Base-by-base conservation (phyloP, 2,113 vertebrate species). In the Lichenostomus cassidix region DNA sequence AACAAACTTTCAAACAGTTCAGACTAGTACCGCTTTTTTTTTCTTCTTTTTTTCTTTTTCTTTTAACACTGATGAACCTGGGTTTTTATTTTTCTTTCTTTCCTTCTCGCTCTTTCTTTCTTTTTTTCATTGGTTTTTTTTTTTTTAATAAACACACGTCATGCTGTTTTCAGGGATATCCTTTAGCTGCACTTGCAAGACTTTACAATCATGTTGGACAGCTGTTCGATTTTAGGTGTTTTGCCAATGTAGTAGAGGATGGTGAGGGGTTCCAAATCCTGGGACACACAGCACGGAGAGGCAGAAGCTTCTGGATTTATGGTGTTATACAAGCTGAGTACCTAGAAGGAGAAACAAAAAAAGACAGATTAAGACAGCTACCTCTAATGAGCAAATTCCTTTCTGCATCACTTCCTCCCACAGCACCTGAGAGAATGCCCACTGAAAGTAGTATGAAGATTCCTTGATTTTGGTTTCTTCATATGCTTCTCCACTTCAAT, bases 141-240 rank as follows among this genome's bases (percentile, higher is more conserved):
- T 46, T 64, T 89, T 67, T 73, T 39, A 63, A 81, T 80, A 83
- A 81, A 85, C 68, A 88, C 73, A 19, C 3, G 0, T 74, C 83
- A 89, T 88, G 88, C 76, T 96, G 78, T 84, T 93, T 93, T 83
- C 82, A 62, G 67, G 84, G 87, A 68, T 71, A 77, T 95, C 68
- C 94, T 98, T 98, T 99, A 99, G 98, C 99, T 99, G 98, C 99
- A 99, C 95, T 99, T 99, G 98, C 99, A 99, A 87, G 99, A 99
- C 96, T 99, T 99, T 78, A 99, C 99, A 14, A 99, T 99, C 99
- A 99, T 99, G 85, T 99, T 99, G 84, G 99, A 99, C 86, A 99
- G 99, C 92, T 99, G 99, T 96, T 99, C 99, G 0, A 99, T 99
- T 98, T 99, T 99, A 80, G 99, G 99, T 50, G 98, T 99, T 97